These are phyloP conservation scores for Acinonyx jubatus DNA, from an alignment of 2,113 vertebrate species.

Conservation along the genomic window DNA sequence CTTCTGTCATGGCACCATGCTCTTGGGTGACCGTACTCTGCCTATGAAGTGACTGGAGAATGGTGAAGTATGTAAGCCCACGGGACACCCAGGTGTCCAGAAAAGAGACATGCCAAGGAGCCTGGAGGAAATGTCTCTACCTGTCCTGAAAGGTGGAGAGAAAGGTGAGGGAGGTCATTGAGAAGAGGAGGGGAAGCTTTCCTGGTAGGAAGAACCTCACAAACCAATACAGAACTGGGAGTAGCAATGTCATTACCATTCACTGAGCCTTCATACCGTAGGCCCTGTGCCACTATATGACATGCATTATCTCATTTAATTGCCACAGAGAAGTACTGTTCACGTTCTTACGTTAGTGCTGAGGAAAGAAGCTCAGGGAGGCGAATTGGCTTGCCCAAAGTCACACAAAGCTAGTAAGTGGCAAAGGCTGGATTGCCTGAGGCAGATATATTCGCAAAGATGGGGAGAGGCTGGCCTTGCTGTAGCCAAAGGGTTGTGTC, in stretches of 20 bases:
- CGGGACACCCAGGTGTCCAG: neutral
- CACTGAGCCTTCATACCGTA: neutral
- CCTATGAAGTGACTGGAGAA: neutral
- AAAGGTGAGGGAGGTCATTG: neutral
- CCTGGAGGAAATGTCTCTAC: neutral
- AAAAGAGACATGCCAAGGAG: neutral
- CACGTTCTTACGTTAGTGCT: neutral
- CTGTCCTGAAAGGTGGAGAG: neutral
- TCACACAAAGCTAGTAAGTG: neutral
- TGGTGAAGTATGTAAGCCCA: fast-evolving
- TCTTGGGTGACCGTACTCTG: neutral
- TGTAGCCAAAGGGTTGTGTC: neutral
- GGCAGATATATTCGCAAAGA: neutral
- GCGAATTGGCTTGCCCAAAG: neutral
- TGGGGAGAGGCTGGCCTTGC: neutral
- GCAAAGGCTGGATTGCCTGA: neutral
- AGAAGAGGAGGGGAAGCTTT: neutral
- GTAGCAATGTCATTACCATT: neutral
- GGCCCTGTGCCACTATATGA: neutral
- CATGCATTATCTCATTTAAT: neutral
- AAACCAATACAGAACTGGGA: neutral
- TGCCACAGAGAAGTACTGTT: neutral
- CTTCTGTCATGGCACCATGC: neutral
- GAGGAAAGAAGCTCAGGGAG: neutral
- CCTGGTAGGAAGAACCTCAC: neutral